phyloP scores from a whole-genome alignment of 2,797 vertebrate genomes.

The Picus viridis region DNA sequence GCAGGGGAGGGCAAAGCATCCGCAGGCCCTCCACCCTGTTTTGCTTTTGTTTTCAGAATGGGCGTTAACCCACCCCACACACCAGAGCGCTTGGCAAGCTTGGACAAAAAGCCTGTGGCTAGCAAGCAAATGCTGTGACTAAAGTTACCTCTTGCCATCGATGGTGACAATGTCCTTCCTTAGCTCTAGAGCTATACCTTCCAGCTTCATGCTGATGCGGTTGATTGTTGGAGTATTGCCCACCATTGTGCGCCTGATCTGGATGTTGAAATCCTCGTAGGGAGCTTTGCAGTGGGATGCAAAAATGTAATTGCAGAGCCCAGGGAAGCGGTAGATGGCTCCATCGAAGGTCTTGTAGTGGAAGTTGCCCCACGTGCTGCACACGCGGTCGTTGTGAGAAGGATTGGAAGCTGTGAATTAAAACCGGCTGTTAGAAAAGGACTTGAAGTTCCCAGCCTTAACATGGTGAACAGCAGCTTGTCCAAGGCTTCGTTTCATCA shows the following conservation, averaged over 20 bases:
- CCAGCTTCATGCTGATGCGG: constrained; percentile 64
- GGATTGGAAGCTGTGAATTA: constrained; percentile 69
- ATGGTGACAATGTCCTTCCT: constrained; percentile 37
- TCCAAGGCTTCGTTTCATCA: background rate
- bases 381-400: constrained; percentile 71
- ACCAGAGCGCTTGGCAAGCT: background rate
- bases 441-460: background rate
- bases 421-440: background rate
- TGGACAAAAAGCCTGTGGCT: background rate
- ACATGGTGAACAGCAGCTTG: background rate
- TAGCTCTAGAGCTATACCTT: constrained; percentile 71
- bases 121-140: background rate
- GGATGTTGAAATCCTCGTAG: constrained; percentile 82
- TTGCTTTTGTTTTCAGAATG: no score
- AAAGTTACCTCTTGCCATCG: constrained; percentile 55
- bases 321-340: constrained; percentile 75
- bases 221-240: constrained; percentile 17
- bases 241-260: constrained; percentile 66
- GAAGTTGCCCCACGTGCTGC: constrained; percentile 82
- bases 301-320: constrained; percentile 80
- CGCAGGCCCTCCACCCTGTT: no score
- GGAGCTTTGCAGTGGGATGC: constrained; percentile 68
- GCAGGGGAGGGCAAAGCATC: no score
- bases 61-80: no score
- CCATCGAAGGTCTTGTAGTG: constrained; percentile 84